phyloP scores from a whole-genome alignment of 2,797 vertebrate genomes.

The Tadarida brasiliensis region DNA sequence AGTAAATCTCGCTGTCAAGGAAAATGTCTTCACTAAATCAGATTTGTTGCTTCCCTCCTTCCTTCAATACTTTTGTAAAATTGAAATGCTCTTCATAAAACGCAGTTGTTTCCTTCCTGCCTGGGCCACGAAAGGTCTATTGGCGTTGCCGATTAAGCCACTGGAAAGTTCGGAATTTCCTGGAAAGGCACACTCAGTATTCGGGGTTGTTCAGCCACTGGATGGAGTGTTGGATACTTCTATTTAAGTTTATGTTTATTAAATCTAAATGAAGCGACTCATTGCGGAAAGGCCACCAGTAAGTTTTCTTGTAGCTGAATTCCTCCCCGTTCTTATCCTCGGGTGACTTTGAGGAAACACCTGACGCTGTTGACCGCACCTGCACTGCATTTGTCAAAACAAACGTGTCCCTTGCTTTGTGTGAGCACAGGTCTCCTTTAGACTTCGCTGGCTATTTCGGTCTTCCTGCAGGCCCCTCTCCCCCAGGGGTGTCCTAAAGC shows the following conservation, averaged over 20 bases:
- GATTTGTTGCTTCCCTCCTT: constrained; percentile 89
- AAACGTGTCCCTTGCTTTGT: background rate
- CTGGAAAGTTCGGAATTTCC: background rate
- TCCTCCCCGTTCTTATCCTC: background rate
- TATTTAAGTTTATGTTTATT: background rate
- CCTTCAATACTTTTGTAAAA: constrained; percentile 87
- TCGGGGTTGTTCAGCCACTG: background rate
- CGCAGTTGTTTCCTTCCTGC: constrained; percentile 71
- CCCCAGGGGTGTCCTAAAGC: background rate
- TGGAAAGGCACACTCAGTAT: background rate
- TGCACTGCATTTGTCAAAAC: background rate
- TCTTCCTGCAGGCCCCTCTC: background rate
- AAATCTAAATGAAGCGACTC: background rate
- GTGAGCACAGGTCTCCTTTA: background rate
- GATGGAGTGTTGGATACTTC: background rate
- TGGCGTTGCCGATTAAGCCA: constrained; percentile 45
- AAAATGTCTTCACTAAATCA: constrained; percentile 90
- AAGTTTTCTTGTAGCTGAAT: background rate
- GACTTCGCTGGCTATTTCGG: background rate
- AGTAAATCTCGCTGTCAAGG: constrained; percentile 89
- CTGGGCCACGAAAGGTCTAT: constrained; percentile 72
- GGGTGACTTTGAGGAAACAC: background rate
- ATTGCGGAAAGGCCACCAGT: background rate
- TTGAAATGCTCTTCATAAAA: constrained; percentile 83
- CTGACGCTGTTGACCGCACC: background rate